Evolutionary conservation across 2,113 vertebrate species (phyloP).

Genomic region (Bungarus multicinctus): DNA sequence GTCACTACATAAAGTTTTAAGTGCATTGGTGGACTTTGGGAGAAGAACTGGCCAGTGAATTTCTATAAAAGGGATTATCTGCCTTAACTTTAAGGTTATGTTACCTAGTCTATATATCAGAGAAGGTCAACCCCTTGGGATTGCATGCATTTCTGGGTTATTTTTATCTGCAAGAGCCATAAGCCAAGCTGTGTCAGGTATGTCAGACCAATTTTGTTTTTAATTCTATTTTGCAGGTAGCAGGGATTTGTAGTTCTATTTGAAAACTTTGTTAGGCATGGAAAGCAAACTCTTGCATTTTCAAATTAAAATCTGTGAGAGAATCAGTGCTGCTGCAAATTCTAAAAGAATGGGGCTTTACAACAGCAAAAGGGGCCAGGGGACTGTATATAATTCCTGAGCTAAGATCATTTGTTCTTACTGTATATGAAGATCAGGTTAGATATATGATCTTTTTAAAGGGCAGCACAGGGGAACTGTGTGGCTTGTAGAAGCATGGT

Average conservation of each 20-base stretch:
- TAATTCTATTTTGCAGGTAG: background rate
- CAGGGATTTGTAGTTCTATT: background rate
- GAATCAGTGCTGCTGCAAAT: background rate
- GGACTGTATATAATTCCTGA: background rate
- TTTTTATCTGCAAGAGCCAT: background rate
- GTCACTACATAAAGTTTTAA: background rate
- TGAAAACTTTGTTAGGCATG: background rate
- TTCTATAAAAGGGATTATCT: background rate
- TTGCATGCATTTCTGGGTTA: background rate
- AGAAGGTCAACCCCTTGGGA: background rate
- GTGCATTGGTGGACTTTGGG: background rate
- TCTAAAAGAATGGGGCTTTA: background rate
- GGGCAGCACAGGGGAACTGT: background rate
- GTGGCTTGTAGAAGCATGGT: background rate
- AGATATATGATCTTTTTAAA: background rate
- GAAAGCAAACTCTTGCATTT: background rate
- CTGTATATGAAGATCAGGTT: background rate
- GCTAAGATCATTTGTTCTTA: background rate
- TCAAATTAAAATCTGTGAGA: background rate
- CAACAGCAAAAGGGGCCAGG: background rate
- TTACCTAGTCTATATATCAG: background rate
- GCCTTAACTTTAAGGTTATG: background rate
- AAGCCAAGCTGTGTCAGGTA: background rate
- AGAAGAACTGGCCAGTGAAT: background rate
- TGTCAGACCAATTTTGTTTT: background rate